Conservation (phyloP, 1,140 invertebrate species). For the Drosophila cardini region DNA sequence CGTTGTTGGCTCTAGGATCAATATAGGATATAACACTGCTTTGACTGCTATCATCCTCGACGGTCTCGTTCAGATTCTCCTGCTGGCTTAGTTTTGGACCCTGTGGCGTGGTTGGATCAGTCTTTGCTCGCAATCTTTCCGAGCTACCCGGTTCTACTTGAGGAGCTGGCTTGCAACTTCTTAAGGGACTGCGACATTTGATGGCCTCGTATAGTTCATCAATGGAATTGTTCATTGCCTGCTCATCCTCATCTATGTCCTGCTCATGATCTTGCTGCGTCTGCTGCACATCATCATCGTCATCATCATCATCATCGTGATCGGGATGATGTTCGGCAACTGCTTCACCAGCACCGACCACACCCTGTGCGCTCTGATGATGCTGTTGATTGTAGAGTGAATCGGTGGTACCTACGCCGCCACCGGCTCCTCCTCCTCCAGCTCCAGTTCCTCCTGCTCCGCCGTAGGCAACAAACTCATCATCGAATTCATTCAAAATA, state of each 20-base stretch:
- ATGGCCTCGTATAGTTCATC: conserved; percentile 84
- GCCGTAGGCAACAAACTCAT: conserved; percentile 63
- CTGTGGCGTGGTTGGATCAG: conserved; percentile 11
- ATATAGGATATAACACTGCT: conserved; percentile 84
- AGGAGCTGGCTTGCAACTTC: conserved; percentile 37
- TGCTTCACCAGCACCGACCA: conserved; percentile 22
- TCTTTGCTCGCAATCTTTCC: conserved; percentile 34
- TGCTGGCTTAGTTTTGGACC: not conserved
- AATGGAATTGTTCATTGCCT: conserved; percentile 74
- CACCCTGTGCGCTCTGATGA: conserved; percentile 5
- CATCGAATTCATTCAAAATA: conserved; percentile 76
- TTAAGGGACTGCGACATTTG: conserved; percentile 70
- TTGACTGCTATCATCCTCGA: conserved; percentile 84
- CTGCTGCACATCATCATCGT: not conserved
- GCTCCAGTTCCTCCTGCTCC: not conserved
- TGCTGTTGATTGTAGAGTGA: conserved; percentile 19
- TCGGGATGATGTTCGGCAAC: conserved; percentile 21
- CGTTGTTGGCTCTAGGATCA: conserved; percentile 70
- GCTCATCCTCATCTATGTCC: conserved; percentile 30
- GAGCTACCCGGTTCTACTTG: conserved; percentile 13
- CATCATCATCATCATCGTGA: conserved; percentile 1
- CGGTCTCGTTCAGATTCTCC: conserved; percentile 67
- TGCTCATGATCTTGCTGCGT: no score
- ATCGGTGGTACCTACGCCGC: not conserved
- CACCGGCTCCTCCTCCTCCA: no score